Conservation (phyloP, 2,797 vertebrate species). For the Erpetoichthys calabaricus region DNA sequence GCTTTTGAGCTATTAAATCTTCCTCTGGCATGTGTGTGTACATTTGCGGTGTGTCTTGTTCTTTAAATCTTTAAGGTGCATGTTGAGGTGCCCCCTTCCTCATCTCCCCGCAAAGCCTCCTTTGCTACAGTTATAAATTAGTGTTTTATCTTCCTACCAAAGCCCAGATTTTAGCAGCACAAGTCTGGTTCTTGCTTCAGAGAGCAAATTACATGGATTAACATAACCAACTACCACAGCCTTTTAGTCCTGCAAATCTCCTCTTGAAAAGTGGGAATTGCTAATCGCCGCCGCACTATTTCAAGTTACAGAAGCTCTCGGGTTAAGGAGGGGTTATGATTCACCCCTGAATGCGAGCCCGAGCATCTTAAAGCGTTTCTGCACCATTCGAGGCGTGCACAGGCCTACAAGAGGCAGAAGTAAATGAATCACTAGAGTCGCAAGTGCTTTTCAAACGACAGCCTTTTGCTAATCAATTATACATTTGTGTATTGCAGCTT, state of each 20-base stretch:
- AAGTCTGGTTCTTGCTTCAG: conserved; percentile 7
- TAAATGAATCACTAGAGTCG: conserved; percentile 1
- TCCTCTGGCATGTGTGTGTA: conserved; percentile 22
- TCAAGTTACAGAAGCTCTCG: not conserved
- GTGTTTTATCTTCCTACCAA: conserved; percentile 10
- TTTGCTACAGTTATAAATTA: not conserved
- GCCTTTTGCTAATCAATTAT: conserved; percentile 1
- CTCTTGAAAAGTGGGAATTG: not conserved
- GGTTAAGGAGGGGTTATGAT: not conserved
- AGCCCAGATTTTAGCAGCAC: conserved; percentile 5
- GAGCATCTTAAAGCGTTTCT: not conserved
- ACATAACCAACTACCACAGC: conserved; percentile 5
- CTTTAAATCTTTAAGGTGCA: not conserved
- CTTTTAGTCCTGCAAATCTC: conserved; percentile 6
- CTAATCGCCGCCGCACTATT: conserved; percentile 10
- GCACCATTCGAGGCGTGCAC: not conserved
- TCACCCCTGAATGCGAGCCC: not conserved
- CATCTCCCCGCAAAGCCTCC: not conserved
- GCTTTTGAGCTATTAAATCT: too few species aligned
- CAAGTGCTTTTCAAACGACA: conserved; percentile 3
- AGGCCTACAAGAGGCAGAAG: not conserved
- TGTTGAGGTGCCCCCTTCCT: not conserved
- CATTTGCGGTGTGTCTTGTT: conserved; percentile 10
- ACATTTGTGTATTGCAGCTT: conserved; percentile 4
- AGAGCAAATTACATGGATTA: conserved; percentile 11